Percentiles rank a stretch among this genome's conserved stretches.
Conservation (phyloP, 2,888 invertebrate species). For the Erebia palarica region DNA sequence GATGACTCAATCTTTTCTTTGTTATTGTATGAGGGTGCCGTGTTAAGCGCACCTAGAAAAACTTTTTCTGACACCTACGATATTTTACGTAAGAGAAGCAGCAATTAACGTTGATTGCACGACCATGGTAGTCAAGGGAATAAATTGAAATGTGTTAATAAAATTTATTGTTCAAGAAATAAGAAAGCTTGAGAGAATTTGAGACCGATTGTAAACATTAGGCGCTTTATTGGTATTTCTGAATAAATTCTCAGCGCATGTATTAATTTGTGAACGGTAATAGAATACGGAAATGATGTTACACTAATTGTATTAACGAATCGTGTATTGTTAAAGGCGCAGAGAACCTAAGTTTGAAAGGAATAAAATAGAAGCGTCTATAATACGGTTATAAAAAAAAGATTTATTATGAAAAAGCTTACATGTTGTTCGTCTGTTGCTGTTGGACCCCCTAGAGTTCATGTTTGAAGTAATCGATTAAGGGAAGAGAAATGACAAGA, state of each 20-base stretch:
- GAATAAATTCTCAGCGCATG: constrained; percentile 53
- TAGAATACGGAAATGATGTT: constrained; percentile 56
- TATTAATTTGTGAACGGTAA: constrained; percentile 55
- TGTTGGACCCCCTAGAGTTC: constrained; percentile 74
- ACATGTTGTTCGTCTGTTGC: constrained; percentile 57
- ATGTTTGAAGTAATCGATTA: constrained; percentile 80
- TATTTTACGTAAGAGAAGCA: constrained; percentile 69
- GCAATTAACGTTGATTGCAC: constrained; percentile 76
- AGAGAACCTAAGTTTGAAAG: constrained; percentile 10
- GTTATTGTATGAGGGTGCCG: constrained; percentile 59
- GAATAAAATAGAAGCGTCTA: constrained; percentile 29
- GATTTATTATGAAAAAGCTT: constrained; percentile 69
- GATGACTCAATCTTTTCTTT: constrained; percentile 81
- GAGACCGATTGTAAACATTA: constrained; percentile 63
- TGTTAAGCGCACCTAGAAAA: constrained; percentile 53
- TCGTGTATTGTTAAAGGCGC: constrained; percentile 36
- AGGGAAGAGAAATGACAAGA: constrained; percentile 80
- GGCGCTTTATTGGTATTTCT: constrained; percentile 53
- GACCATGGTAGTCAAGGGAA: constrained; percentile 58
- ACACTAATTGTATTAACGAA: constrained; percentile 48
- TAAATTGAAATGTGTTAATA: constrained; percentile 77
- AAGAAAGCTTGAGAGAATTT: constrained; percentile 69
- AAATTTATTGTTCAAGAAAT: constrained; percentile 70
- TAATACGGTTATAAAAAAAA: constrained; percentile 47
- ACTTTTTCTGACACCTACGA: constrained; percentile 59